Conservation (phyloP, 2,113 vertebrate species). For the Cephalopholis sonnerati region DNA sequence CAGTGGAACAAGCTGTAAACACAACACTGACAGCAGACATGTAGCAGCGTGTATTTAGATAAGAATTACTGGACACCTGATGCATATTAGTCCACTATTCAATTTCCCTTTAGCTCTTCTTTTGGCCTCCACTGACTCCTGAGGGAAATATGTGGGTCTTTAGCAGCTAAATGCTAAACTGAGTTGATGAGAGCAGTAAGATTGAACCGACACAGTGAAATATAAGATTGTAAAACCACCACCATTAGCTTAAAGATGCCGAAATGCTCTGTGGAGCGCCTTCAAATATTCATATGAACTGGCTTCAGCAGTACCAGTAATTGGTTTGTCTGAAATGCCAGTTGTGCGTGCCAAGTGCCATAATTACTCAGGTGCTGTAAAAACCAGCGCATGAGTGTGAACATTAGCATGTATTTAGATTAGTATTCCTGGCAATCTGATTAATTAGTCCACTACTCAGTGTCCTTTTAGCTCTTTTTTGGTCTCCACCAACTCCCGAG, state of each 20-base stretch:
- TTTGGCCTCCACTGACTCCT: neutral
- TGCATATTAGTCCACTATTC: neutral
- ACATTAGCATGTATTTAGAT: neutral
- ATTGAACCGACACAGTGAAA: too few relatives aligned
- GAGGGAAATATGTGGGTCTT: neutral
- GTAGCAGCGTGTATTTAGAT: neutral
- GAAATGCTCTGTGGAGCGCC: too few relatives aligned
- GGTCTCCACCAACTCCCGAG: neutral
- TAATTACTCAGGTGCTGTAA: too few relatives aligned
- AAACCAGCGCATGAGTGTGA: too few relatives aligned
- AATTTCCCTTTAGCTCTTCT: neutral
- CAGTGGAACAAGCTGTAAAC: neutral
- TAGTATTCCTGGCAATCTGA: neutral
- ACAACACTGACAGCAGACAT: neutral
- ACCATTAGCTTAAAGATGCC: too few relatives aligned
- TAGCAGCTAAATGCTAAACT: neutral
- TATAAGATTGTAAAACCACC: too few relatives aligned
- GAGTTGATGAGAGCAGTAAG: neutral
- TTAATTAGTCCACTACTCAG: neutral
- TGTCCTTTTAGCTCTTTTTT: neutral
- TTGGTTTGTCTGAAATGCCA: too few relatives aligned
- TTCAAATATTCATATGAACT: too few relatives aligned
- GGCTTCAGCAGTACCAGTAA: too few relatives aligned
- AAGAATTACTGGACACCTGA: neutral
- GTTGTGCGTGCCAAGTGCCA: too few relatives aligned